These are phyloP conservation scores for Ischnura elegans DNA, from an alignment of 2,888 invertebrate genomes.

Conservation along the genomic window DNA sequence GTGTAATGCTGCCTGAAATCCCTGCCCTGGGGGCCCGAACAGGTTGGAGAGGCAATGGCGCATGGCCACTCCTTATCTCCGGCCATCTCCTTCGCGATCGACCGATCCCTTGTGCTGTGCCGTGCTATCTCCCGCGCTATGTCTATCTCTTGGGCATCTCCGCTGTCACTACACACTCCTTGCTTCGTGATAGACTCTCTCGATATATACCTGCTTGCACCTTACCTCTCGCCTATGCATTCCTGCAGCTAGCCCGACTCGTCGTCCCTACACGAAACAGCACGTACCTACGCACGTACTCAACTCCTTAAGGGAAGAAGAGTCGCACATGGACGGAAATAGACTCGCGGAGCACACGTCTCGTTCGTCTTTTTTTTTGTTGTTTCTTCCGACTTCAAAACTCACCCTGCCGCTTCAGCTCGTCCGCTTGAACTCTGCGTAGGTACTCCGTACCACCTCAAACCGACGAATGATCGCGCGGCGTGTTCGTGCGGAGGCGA, in stretches of 20 bases:
- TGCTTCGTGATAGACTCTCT: background rate
- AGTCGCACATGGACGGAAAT: constrained; percentile 32
- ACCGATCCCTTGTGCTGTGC: too few relatives aligned
- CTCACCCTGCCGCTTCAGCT: background rate
- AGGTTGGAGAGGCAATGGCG: background rate
- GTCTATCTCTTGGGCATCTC: background rate
- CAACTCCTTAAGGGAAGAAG: background rate
- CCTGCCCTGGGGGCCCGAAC: background rate
- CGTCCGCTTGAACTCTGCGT: background rate
- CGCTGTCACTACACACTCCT: background rate
- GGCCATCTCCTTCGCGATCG: background rate
- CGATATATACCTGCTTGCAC: background rate
- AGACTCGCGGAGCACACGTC: background rate
- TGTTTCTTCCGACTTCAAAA: background rate
- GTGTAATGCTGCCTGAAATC: background rate
- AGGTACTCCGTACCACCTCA: background rate
- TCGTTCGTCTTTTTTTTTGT: background rate
- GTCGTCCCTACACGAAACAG: background rate
- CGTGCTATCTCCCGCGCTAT: background rate
- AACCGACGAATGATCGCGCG: background rate
- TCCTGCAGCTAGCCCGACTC: background rate
- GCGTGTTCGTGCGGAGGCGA: too few relatives aligned
- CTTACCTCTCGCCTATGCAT: background rate
- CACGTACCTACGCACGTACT: background rate
- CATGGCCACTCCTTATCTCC: background rate